Evolutionary conservation across 2,888 invertebrate genomes (phyloP).

Genomic region (Mesorhabditis spiculigera): DNA sequence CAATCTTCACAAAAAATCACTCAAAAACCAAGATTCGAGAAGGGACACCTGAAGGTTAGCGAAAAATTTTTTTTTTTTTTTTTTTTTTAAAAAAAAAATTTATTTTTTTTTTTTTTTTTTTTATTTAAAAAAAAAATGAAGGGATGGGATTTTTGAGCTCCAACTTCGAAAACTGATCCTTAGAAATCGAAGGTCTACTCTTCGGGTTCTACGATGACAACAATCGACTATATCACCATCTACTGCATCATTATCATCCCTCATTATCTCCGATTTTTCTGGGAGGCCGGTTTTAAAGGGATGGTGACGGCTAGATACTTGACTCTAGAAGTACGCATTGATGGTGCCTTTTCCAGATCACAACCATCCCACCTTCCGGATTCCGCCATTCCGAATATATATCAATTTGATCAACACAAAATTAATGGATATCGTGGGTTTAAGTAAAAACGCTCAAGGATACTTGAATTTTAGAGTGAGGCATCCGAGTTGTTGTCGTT

Average conservation of each 20-base stretch:
- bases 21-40: slow-evolving; percentile 1
- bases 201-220: background rate
- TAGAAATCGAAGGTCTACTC: background rate
- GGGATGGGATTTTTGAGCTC: background rate
- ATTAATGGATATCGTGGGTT: slow-evolving; percentile 6
- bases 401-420: slow-evolving; percentile 3
- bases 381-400: background rate
- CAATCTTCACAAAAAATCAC: background rate
- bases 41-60: background rate
- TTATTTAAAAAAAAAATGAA: too few species aligned
- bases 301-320: background rate
- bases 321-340: background rate
- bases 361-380: background rate
- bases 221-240: background rate
- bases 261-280: background rate
- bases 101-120: too few species aligned
- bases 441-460: background rate
- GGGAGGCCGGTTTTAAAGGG: background rate
- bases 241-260: background rate
- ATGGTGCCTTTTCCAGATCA: background rate
- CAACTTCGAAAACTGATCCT: background rate
- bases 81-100: too few species aligned
- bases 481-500: background rate
- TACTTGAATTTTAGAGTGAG: background rate
- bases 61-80: background rate